Conservation (phyloP, 2,113 vertebrate genomes). For the Crotophaga sulcirostris region DNA sequence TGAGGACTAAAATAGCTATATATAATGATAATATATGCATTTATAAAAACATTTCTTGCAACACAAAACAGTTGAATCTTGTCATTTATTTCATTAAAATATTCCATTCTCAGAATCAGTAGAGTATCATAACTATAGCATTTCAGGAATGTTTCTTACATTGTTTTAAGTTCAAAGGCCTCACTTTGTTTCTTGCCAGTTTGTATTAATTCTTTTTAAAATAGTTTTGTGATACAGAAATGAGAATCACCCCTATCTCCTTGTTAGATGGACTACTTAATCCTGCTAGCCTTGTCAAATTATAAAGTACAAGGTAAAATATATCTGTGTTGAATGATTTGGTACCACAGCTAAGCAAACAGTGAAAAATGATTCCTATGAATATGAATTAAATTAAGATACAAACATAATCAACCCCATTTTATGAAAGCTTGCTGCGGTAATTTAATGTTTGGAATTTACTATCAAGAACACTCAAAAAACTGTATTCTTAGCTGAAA, state of each 20-base stretch:
- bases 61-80: neutral
- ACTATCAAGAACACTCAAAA: neutral
- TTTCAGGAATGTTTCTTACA: neutral
- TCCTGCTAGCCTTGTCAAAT: neutral
- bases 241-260: neutral
- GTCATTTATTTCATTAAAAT: neutral
- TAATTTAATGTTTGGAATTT: neutral
- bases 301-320: neutral
- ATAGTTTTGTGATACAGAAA: neutral
- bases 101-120: neutral
- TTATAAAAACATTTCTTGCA: neutral
- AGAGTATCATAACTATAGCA: neutral
- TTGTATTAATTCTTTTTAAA: neutral
- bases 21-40: neutral
- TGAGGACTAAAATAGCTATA: neutral
- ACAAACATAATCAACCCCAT: neutral
- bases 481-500: neutral
- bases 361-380: neutral
- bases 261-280: neutral
- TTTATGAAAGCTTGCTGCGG: neutral
- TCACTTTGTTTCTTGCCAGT: neutral
- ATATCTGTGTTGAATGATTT: neutral
- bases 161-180: neutral
- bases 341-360: neutral
- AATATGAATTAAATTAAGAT: constrained; percentile 18